Evolutionary conservation across 2,113 vertebrate species (phyloP).

Genomic region (Smithornis capensis): DNA sequence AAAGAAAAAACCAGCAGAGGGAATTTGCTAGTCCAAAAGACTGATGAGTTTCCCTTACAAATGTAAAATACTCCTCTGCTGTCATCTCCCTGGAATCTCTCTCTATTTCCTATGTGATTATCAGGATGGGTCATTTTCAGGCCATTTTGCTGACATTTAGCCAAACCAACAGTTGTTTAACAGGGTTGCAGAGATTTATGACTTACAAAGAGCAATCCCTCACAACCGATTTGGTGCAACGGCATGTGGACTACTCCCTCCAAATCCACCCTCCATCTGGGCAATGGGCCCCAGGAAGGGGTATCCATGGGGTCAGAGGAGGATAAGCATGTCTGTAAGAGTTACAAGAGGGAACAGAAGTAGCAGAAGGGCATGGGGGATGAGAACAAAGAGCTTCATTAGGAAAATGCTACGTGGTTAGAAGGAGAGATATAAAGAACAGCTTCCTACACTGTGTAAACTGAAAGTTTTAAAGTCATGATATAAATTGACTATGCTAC

Average conservation of each 20-base stretch:
- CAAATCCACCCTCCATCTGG: background rate
- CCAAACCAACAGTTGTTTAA: background rate
- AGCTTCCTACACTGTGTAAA: background rate
- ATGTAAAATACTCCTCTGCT: background rate
- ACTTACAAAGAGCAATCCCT: background rate
- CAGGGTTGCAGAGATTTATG: background rate
- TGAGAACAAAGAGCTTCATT: background rate
- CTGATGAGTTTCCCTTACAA: background rate
- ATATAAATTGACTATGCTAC: background rate
- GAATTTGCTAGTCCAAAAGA: background rate
- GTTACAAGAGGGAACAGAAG: background rate
- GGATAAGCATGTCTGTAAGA: background rate
- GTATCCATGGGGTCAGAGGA: background rate
- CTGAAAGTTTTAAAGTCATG: background rate
- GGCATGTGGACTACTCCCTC: background rate
- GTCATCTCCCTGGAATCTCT: background rate
- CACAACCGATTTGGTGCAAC: background rate
- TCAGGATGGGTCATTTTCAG: background rate
- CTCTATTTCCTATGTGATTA: background rate
- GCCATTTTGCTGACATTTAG: conserved; percentile 10
- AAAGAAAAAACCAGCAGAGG: background rate
- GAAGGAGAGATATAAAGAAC: background rate
- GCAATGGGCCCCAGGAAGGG: background rate
- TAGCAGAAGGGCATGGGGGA: background rate
- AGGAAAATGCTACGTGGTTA: background rate